Percentiles rank a stretch among this genome's conserved stretches.
phyloP scores from a whole-genome alignment of 1,140 invertebrate species.

The Maniola jurtina region DNA sequence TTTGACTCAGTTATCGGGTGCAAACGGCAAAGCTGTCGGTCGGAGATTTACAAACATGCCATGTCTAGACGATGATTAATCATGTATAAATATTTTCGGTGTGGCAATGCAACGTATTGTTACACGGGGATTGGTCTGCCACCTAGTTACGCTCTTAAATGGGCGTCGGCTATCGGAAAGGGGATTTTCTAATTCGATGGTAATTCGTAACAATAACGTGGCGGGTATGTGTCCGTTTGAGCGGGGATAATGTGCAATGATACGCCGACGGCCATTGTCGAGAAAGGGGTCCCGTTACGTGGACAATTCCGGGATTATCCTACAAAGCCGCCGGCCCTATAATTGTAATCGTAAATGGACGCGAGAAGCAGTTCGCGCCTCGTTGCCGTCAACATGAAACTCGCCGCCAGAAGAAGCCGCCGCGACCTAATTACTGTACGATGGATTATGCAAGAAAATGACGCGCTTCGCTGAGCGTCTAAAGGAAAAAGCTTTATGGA shows the following conservation, averaged over 20 bases:
- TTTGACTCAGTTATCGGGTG: conserved; percentile 61
- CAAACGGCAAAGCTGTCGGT: conserved; percentile 41
- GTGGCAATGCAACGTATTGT: conserved; percentile 20
- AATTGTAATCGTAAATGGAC: conserved; percentile 58
- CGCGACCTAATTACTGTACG: conserved; percentile 51
- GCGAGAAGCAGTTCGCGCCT: conserved; percentile 70
- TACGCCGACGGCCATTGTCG: conserved; percentile 63
- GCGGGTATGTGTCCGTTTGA: conserved; percentile 41
- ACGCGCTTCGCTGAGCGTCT: conserved; percentile 47
- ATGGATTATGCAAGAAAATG: conserved; percentile 62
- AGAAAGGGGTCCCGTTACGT: conserved; percentile 55
- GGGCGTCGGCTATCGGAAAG: conserved; percentile 51
- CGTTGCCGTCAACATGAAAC: conserved; percentile 64
- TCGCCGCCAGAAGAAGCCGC: conserved; percentile 55
- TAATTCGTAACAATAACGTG: conserved; percentile 65
- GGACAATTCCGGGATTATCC: conserved; percentile 71
- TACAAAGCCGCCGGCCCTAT: conserved; percentile 59
- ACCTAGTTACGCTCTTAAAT: conserved; percentile 71
- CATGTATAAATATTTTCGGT: conserved; percentile 22
- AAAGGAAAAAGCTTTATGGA: conserved; percentile 43
- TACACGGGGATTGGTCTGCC: conserved; percentile 42
- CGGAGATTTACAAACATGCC: conserved; percentile 40
- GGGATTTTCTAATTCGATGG: conserved; percentile 68
- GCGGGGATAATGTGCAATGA: conserved; percentile 68
- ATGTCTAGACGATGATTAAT: conserved; percentile 39